Percentiles rank a stretch among this genome's conserved stretches.
Evolutionary conservation across 2,113 vertebrate species (phyloP).

Genomic region (Eira barbara): DNA sequence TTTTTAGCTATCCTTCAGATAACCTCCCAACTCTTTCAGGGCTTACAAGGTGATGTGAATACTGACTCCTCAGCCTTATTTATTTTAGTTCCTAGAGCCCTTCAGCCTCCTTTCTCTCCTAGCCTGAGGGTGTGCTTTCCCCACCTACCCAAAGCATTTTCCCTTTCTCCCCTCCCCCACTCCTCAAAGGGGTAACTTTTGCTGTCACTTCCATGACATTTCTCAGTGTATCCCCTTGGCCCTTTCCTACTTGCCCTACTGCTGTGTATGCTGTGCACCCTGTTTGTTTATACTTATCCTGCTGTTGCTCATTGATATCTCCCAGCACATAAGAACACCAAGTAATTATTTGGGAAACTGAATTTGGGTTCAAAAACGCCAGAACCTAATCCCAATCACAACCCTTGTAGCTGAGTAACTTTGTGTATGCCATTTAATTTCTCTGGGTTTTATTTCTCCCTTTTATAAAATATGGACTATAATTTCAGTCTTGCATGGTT

Average conservation of each 20-base stretch:
- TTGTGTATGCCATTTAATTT: not conserved
- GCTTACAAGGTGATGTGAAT: not conserved
- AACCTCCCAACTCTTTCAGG: not conserved
- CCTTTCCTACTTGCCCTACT: not conserved
- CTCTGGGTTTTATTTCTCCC: not conserved
- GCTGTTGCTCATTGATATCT: not conserved
- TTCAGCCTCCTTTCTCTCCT: conserved; percentile 29
- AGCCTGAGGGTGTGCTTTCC: not conserved
- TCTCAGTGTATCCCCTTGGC: not conserved
- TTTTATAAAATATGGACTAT: not conserved
- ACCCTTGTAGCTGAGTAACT: not conserved
- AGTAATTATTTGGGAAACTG: not conserved
- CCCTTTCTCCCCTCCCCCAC: not conserved
- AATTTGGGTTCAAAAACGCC: not conserved
- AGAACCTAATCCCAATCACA: not conserved
- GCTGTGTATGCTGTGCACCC: fast-evolving
- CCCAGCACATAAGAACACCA: not conserved
- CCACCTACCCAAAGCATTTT: not conserved
- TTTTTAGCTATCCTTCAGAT: conserved; percentile 42
- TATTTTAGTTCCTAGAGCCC: not conserved
- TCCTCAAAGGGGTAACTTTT: not conserved
- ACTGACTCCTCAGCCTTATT: not conserved
- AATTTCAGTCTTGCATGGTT: not conserved
- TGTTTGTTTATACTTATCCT: not conserved
- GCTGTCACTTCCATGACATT: not conserved